Evolutionary conservation across 2,888 invertebrate genomes (phyloP), one percentile per base, ranked within the genome.

Genomic region (Sesia apiformis): DNA sequence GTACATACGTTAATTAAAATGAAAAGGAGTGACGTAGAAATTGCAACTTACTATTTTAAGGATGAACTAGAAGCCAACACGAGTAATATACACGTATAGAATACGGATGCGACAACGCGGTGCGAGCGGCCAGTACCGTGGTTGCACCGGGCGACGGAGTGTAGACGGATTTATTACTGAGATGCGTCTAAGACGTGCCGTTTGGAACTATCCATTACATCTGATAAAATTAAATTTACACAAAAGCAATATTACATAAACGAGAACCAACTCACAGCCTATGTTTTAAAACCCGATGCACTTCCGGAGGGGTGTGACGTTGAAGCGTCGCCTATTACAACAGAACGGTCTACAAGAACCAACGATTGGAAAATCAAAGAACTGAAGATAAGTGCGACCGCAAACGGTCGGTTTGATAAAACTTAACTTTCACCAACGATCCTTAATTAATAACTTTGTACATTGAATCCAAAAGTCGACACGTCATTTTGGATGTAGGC

Each of bases 361-460:
- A 61, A 66, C 67, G 68, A 23, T 52, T 63, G 66, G 67, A 64
- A 71, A 74, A 73, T 66, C 63, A 72, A 78, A 74, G 72, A 84
- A 84, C 75, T 70, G 71, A 84, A 75, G 68, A 70, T 73, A 70
- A 80, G 80, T 72, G 72, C 76, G 78, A 75, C 82, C 78, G 57
- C 58, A 64, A 65, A 66, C 63, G 76, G 78, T 76, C 84, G 76
- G 75, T 76, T 76, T 72, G 78, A 81, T 68, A 69, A 78, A 59
- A 62, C 50, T 58, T 69, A 71, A 74, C 72, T 75, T 76, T 77
- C 82, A 81, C 79, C 81, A 76, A 80, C 84, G 80, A 81, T 82
- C 81, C 86, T 88, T 89, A 88, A 85, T 81, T 87, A 81, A 88
- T 89, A 87, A 89, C 88, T 90, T 90, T 90, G 90, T 90, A 90